Percentiles rank a stretch among this genome's conserved stretches.
Evolutionary conservation across 2,797 vertebrate genomes (phyloP).

Genomic region (Corythornis leucogaster): DNA sequence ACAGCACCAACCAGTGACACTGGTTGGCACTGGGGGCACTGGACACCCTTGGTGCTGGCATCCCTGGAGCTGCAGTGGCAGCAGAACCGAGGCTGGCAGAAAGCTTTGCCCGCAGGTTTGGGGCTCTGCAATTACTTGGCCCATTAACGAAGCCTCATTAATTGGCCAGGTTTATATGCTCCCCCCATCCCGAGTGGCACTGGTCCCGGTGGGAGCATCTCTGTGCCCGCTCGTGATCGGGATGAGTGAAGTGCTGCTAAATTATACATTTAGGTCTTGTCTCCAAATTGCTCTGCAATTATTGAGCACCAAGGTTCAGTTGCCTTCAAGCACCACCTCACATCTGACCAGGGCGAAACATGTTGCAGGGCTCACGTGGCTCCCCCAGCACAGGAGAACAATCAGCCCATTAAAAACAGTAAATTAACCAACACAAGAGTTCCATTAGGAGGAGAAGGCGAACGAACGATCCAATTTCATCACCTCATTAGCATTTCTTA

Average conservation of each 20-base stretch:
- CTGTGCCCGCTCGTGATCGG: neutral
- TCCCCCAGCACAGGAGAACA: constrained; percentile 39
- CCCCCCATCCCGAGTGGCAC: too few species aligned
- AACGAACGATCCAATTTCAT: constrained; percentile 30
- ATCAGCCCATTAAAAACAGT: constrained; percentile 56
- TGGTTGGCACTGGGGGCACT: neutral
- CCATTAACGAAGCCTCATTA: too few species aligned
- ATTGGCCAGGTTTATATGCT: neutral
- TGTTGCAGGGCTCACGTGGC: neutral
- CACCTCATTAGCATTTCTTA: constrained; percentile 54
- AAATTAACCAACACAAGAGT: neutral
- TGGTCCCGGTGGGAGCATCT: accelerated
- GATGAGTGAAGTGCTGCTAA: constrained; percentile 17
- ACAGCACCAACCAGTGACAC: neutral
- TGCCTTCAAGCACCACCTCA: constrained; percentile 26
- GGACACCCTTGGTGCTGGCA: neutral
- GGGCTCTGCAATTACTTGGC: neutral
- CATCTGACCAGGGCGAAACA: neutral
- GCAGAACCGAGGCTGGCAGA: too few species aligned
- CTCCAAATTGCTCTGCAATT: constrained; percentile 70
- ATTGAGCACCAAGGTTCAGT: constrained; percentile 52
- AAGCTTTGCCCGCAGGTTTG: neutral
- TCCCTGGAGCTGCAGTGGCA: accelerated
- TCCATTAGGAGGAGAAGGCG: neutral
- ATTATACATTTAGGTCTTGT: constrained; percentile 69